phyloP scores from a whole-genome alignment of 2,113 vertebrate genomes.

The Eretmochelys imbricata region DNA sequence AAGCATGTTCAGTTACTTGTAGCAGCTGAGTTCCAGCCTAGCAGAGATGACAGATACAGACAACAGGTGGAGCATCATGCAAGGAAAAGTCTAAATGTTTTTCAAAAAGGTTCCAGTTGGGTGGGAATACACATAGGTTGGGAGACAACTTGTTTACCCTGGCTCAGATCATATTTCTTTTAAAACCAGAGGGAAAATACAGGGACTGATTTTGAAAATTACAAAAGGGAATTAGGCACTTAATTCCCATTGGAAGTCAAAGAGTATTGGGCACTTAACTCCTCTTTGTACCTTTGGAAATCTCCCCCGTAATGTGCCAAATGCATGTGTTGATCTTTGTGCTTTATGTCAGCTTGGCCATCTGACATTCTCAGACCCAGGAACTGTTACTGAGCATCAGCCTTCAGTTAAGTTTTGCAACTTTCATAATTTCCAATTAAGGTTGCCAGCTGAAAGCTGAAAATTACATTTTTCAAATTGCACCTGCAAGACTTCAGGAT shows the following conservation, averaged over 20 bases:
- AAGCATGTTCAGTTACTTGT: accelerated
- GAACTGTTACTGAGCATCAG: not conserved
- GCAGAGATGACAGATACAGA: accelerated
- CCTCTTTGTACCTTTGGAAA: not conserved
- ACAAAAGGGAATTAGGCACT: accelerated
- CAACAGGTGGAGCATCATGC: accelerated
- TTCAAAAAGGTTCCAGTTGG: accelerated
- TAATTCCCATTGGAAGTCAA: not conserved
- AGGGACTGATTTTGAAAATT: not conserved
- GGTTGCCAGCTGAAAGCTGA: not conserved
- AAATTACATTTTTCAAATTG: not conserved
- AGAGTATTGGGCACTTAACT: not conserved
- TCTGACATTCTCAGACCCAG: not conserved
- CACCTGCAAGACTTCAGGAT: not conserved
- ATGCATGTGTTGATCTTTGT: not conserved
- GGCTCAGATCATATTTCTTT: not conserved
- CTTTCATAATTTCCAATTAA: not conserved
- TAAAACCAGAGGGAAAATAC: not conserved
- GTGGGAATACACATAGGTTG: not conserved
- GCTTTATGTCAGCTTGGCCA: not conserved
- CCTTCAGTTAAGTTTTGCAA: not conserved
- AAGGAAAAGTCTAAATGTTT: not conserved
- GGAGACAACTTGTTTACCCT: not conserved
- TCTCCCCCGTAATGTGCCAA: not conserved
- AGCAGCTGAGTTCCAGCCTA: not conserved